A percentile compares a stretch with the other conserved stretches of the same genome.
Evolutionary conservation across 2,888 invertebrate species (phyloP).

Genomic region (Sympetrum striolatum): DNA sequence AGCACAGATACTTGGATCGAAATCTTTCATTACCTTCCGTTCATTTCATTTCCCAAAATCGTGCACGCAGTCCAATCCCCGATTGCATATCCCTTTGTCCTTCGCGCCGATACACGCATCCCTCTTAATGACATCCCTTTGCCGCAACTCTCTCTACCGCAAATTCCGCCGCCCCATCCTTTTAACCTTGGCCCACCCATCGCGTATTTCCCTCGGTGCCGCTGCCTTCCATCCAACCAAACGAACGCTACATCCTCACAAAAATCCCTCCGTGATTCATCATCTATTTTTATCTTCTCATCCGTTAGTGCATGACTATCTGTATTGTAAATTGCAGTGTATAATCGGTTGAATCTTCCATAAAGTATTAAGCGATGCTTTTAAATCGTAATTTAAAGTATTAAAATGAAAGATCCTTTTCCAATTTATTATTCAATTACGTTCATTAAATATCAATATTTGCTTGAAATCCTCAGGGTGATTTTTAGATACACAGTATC

Average conservation of each 20-base stretch:
- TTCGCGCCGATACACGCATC: neutral
- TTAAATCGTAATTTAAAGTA: too few relatives aligned
- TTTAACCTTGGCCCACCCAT: slow-evolving; percentile 22
- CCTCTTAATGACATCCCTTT: slow-evolving; percentile 9
- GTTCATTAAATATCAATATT: too few relatives aligned
- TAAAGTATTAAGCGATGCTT: too few relatives aligned
- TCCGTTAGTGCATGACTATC: neutral
- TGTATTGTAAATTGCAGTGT: too few relatives aligned
- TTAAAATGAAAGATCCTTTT: too few relatives aligned
- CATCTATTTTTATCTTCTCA: neutral
- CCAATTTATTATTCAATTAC: too few relatives aligned
- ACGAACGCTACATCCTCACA: neutral
- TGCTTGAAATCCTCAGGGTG: too few relatives aligned
- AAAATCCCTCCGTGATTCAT: neutral
- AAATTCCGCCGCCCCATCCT: neutral
- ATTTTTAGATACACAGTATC: too few relatives aligned
- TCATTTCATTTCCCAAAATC: neutral
- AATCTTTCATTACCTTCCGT: neutral
- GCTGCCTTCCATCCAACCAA: neutral
- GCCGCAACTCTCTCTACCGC: neutral
- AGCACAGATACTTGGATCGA: neutral
- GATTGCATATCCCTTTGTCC: slow-evolving; percentile 15
- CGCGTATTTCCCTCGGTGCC: neutral
- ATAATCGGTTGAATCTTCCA: too few relatives aligned
- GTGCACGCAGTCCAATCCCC: neutral